phyloP scores from a whole-genome alignment of 2,888 invertebrate species.

The Cephus nigrinus region DNA sequence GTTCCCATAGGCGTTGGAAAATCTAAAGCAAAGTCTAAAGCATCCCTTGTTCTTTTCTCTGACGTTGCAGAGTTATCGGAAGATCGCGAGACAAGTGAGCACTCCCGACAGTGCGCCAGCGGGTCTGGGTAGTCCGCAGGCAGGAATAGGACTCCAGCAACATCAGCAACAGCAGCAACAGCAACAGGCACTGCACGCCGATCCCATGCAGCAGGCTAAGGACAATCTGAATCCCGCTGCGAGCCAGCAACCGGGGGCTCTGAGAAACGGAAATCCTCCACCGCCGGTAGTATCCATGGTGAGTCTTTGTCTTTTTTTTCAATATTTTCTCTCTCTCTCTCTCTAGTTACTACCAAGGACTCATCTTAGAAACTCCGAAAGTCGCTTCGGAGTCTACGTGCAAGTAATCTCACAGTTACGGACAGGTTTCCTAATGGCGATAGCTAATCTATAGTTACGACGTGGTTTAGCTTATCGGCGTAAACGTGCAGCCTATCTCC shows the following conservation, averaged over 20 bases:
- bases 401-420: neutral
- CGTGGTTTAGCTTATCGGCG: slow-evolving; percentile 39
- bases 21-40: neutral
- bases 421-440: neutral
- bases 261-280: slow-evolving; percentile 62
- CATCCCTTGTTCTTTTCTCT: slow-evolving; percentile 1
- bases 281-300: slow-evolving; percentile 65
- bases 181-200: slow-evolving; percentile 55
- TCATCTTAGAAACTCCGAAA: neutral
- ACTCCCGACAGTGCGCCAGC: slow-evolving; percentile 63
- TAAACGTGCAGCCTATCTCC: slow-evolving; percentile 32
- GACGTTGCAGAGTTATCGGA: slow-evolving; percentile 59
- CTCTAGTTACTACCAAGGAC: neutral
- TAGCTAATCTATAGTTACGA: neutral
- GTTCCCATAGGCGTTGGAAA: neutral
- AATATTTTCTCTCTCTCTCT: neutral
- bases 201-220: slow-evolving; percentile 65
- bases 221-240: slow-evolving; percentile 61
- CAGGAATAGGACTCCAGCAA: slow-evolving; percentile 56
- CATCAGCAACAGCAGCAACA: slow-evolving; percentile 50
- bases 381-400: neutral
- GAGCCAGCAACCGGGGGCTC: slow-evolving; percentile 60
- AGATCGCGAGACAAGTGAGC: slow-evolving; percentile 63
- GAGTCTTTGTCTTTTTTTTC: slow-evolving; percentile 29
- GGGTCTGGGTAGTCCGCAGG: slow-evolving; percentile 63